Evolutionary conservation across 2,888 invertebrate species (phyloP), one percentile per base, ranked within the genome.

Genomic region (Halictus ligatus): DNA sequence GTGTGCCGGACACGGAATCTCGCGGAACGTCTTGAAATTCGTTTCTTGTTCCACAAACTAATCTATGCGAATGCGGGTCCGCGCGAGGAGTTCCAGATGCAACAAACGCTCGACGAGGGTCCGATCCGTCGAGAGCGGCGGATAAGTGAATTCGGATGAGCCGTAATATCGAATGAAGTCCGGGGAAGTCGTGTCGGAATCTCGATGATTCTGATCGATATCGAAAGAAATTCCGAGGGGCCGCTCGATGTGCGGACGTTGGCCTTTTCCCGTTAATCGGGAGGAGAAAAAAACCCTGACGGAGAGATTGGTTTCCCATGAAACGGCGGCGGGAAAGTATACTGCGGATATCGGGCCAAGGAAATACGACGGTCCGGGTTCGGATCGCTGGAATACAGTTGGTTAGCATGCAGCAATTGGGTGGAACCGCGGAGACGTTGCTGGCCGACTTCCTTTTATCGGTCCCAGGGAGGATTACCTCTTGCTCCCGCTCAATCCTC

Each of bases 381-480:
- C 13, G 48, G 48, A 5, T 2, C 29, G 43, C 48, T 54, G 15
- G 35, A 60, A 77, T 78, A 77, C 48, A 74, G 29, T 43, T 74
- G 78, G 80, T 78, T 84, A 74, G 74, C n/a, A 74, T 64, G 48
- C 69, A 58, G 74, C 78, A 86, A 86, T 84, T 76, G 71, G 79
- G 77, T 74, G 78, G 75, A 73, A 81, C 48, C 29, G 48, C 58
- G 58, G 69, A 80, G 67, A 80, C 60, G 48, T 18, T 43, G 67
- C 48, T 79, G 69, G 79, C 74, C 76, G 77, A 83, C 74, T 83
- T 79, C 73, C 74, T 80, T 77, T 71, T 76, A 69, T 82, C 79
- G 74, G n/a, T 2, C n/a, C 67, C 79, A 29, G 15, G 48, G 79
- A 69, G 74, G 73, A 78, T 80, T 46, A 83, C 75, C 72, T 72